Conservation (phyloP, 2,113 vertebrate genomes). For the Rhinoderma darwinii region DNA sequence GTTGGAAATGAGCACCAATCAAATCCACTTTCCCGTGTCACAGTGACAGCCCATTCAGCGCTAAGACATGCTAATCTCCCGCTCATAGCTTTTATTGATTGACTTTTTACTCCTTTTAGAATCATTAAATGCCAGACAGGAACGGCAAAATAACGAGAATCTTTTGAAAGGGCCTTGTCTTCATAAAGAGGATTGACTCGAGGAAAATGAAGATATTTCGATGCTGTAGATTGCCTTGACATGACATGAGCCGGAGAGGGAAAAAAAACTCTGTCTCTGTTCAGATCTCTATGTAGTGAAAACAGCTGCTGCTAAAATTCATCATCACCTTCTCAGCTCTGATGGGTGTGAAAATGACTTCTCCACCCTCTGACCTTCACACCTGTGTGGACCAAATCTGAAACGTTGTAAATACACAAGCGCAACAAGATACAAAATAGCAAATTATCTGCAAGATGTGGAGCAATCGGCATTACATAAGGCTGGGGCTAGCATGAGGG, state of each 20-base stretch:
- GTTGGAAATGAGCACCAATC: slow-evolving; percentile 33
- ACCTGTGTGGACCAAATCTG: too few species aligned
- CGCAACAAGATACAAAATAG: background rate
- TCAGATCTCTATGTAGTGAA: background rate
- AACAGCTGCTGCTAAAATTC: slow-evolving; percentile 14
- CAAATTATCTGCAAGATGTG: background rate
- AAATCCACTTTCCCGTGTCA: slow-evolving; percentile 20
- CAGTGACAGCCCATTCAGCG: slow-evolving; percentile 8
- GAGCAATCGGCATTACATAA: background rate
- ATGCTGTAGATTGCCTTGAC: slow-evolving; percentile 12
- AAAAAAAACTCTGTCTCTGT: background rate
- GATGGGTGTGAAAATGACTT: background rate
- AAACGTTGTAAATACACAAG: background rate
- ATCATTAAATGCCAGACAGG: slow-evolving; percentile 44
- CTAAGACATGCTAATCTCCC: slow-evolving; percentile 40
- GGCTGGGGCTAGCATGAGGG: background rate
- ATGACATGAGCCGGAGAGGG: background rate
- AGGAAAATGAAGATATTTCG: slow-evolving; percentile 57
- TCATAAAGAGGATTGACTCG: slow-evolving; percentile 38
- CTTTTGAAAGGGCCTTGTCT: slow-evolving; percentile 35
- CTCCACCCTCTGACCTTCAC: background rate
- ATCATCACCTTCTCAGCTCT: background rate
- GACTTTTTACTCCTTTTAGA: slow-evolving; percentile 55
- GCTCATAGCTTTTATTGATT: slow-evolving; percentile 38
- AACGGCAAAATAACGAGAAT: slow-evolving; percentile 40